Base-by-base conservation (phyloP, 2,797 vertebrate species). In the Carapus acus region DNA sequence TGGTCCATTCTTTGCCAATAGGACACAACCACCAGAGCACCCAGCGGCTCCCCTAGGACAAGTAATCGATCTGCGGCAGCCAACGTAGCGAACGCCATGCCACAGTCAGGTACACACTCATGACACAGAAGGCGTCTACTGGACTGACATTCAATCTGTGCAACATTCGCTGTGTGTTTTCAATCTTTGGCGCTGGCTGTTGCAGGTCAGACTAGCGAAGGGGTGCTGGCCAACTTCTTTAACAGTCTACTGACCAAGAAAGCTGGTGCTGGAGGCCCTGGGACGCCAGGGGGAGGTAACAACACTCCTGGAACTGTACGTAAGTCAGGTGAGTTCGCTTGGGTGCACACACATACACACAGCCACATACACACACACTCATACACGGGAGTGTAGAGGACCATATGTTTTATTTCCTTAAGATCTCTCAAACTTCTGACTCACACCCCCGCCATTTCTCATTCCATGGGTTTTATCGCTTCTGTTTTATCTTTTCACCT, bases 181-280 rank as follows among this genome's bases (percentile, higher is more conserved):
- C 46, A 58, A 69, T 70, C 43, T 29, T 19, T 7, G 2, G 39
- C 14, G 3, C 20, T 53, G 33, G 45, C 2, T 71, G 33, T 61
- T 92, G 85, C 91, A 85, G 96, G 96, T 86, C 94, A 96, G 77
- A 96, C 96, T 66, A 98, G 92, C 27, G 96, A 99, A 86, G 96
- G 96, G 3, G 96, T 99, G 53, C 82, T 99, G 80, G 95, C 96
- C 54, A 98, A 98, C 78, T 98, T 98, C 87, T 99, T 99, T 76
- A 99, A 99, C 76, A 99, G 96, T 69, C 89, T 99, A 71, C 79
- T 99, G 83, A 99, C 91, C 72, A 99, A 99, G 83, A 99, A 99
- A 88, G 92, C 94, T 1, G 94, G 94, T 9, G 90, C 94, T 19
- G 90, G 92, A 1, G 91, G 92, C 3, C 86, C 93, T 0, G 90